A percentile compares a stretch with the other conserved stretches of the same genome.
phyloP scores from a whole-genome alignment of 2,888 invertebrate species.

The Flabesymbios commensalis region DNA sequence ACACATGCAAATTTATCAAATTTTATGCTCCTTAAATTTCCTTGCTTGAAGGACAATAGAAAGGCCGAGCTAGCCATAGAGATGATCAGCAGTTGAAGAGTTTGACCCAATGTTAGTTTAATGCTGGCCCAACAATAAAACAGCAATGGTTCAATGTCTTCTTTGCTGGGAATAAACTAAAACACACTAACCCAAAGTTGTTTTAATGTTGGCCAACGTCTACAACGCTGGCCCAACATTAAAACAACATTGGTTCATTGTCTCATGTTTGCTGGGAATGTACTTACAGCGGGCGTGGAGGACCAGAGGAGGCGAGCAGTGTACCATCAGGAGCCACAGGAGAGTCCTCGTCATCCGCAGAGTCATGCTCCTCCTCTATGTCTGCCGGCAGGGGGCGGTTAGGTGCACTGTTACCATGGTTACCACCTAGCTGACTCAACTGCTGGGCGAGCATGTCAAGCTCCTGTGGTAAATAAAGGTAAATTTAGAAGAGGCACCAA shows the following conservation, averaged over 20 bases:
- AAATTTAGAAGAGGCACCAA: not conserved
- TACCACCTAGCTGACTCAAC: slow-evolving; percentile 80
- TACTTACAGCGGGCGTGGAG: slow-evolving; percentile 82
- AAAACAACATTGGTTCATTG: too few species aligned
- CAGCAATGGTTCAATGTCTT: too few species aligned
- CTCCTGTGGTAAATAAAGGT: slow-evolving; percentile 70
- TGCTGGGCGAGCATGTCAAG: slow-evolving; percentile 95
- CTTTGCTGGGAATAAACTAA: too few species aligned
- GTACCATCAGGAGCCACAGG: slow-evolving; percentile 80
- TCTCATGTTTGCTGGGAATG: not conserved
- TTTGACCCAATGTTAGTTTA: too few species aligned
- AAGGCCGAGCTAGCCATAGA: too few species aligned
- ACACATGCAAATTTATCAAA: too few species aligned
- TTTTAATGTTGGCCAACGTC: too few species aligned
- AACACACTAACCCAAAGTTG: not conserved
- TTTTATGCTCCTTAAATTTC: too few species aligned
- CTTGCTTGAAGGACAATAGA: too few species aligned
- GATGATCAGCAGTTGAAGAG: too few species aligned
- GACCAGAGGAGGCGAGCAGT: slow-evolving; percentile 88
- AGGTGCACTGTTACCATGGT: not conserved
- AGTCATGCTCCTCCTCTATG: slow-evolving; percentile 38
- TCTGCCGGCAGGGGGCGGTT: not conserved
- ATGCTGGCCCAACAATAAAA: too few species aligned
- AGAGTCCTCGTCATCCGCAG: slow-evolving; percentile 47
- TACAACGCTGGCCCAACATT: too few species aligned